Evolutionary conservation across 2,113 vertebrate species (phyloP).

Genomic region (Ondatra zibethicus): DNA sequence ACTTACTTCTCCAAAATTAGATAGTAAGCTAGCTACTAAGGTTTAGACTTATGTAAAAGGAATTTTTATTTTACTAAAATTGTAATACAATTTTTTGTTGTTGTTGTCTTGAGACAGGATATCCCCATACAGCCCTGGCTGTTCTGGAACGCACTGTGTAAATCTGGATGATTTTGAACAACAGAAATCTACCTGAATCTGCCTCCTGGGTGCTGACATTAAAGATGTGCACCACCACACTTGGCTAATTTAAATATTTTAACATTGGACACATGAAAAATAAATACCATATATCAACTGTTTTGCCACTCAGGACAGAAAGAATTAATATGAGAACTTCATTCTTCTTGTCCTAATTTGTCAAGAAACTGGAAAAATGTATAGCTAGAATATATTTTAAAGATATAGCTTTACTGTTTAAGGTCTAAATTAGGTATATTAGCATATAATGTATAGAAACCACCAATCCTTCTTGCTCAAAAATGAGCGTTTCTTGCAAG

Average conservation of each 20-base stretch:
- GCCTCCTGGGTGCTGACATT: not conserved
- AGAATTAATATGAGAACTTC: not conserved
- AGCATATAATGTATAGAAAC: not conserved
- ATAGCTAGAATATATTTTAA: not conserved
- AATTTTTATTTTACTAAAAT: not conserved
- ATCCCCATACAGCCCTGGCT: not conserved
- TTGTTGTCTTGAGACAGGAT: too few species aligned
- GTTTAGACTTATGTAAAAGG: slow-evolving; percentile 10
- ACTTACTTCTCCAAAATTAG: slow-evolving; percentile 41
- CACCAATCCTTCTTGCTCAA: slow-evolving; percentile 8
- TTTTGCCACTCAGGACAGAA: not conserved
- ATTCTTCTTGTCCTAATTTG: not conserved
- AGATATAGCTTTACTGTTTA: not conserved
- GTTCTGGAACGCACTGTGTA: not conserved
- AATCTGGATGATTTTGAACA: not conserved
- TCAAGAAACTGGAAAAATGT: not conserved
- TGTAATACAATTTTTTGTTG: not conserved
- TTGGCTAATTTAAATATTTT: not conserved
- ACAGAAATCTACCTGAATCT: not conserved
- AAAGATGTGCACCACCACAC: not conserved
- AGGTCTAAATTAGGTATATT: not conserved
- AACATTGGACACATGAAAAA: slow-evolving; percentile 1
- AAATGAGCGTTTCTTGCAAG: not conserved
- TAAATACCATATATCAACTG: not conserved
- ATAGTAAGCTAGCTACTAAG: not conserved